phyloP scores from a whole-genome alignment of 2,113 vertebrate species.

The Prinia subflava region DNA sequence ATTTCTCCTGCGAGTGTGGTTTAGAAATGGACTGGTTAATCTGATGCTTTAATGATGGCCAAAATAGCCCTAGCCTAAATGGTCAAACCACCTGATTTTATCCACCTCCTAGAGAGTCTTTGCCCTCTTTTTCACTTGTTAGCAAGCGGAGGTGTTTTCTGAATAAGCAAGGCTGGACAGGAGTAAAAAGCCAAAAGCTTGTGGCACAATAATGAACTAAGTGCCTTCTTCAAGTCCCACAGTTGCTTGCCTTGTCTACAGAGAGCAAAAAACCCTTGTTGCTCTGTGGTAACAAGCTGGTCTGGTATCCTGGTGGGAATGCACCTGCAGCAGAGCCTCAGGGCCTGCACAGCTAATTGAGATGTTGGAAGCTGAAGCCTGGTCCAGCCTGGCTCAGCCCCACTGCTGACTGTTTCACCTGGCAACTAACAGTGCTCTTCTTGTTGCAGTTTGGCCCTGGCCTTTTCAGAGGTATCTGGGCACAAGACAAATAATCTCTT shows the following conservation, averaged over 20 bases:
- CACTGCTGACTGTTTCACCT: neutral
- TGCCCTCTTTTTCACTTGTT: neutral
- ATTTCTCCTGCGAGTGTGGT: neutral
- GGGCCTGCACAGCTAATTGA: neutral
- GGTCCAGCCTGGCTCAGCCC: neutral
- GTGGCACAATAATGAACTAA: accelerated
- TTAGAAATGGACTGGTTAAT: neutral
- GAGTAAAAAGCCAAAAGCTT: neutral
- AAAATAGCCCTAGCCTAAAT: neutral
- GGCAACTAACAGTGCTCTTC: neutral
- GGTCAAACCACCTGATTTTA: neutral
- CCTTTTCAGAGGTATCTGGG: neutral
- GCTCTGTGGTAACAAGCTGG: neutral
- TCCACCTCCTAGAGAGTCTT: neutral
- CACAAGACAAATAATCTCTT: neutral
- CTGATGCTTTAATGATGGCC: neutral
- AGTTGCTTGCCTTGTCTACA: neutral
- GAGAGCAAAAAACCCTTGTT: neutral
- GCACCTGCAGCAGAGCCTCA: neutral
- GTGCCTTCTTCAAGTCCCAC: neutral
- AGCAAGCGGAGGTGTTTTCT: accelerated
- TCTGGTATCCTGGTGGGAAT: neutral
- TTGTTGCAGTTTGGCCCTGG: neutral
- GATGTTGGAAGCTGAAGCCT: neutral
- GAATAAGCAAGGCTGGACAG: neutral